Evolutionary conservation across 2,888 invertebrate genomes (phyloP), one percentile per base, ranked within the genome.

Genomic region (Panopea generosa): DNA sequence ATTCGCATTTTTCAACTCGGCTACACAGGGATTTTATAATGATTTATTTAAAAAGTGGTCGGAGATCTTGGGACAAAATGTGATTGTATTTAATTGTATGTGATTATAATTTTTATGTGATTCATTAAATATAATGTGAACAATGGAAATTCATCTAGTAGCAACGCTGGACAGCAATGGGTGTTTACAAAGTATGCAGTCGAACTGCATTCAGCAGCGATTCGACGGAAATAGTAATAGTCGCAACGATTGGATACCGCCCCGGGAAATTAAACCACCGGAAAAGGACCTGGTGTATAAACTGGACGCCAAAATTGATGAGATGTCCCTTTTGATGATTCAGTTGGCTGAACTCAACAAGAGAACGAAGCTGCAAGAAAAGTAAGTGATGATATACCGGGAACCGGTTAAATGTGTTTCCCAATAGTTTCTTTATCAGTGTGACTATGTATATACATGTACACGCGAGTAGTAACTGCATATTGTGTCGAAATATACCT

Each of bases 161-260:
- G 68, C 52, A 18, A 33, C 20, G 4, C 27, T 69, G 16, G 69
- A 69, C 60, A 61, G 55, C 9, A 45, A 45, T 20, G 69, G 69
- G 2, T 61, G 53, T n/a, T 18, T 69, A 11, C 69, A 69, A 24
- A 69, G 61, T 26, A 45, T 69, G 47, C 55, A 60, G 55, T 69
- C 69, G 4, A 61, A 20, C 53, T 69, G 69, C 22, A 40, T 61
- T 33, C 4, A 33, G 4, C 33, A 7, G 33, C 33, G 6, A 11
- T 11, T 7, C 11, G 33, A 33, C 33, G 11, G 11, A 4, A 33
- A 11, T 33, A 11, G 4, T 33, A 11, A 7, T 4, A 7, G 6
- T 1, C 53, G 4, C 22, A 7, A 9, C 7, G 53, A 16, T 4
- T 22, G 27, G 22, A 6, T 9, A 22, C 9, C 26, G 1, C 33